Conservation (phyloP, 2,888 invertebrate genomes). For the Andrena fulva region DNA sequence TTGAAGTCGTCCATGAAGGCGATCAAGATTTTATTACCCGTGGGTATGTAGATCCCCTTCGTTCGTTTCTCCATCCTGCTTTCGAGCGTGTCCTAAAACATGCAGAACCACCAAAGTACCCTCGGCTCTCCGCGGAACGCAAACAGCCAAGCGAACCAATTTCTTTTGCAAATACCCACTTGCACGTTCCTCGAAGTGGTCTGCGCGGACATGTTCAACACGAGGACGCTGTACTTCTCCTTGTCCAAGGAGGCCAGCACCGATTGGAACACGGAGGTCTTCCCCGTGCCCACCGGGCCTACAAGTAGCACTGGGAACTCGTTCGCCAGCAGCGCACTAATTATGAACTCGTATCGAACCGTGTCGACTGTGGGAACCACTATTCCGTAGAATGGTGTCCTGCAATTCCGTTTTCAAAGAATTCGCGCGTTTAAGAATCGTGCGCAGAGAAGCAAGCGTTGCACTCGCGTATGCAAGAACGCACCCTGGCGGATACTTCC, state of each 20-base stretch:
- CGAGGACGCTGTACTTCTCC: slow-evolving; percentile 88
- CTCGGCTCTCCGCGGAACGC: not conserved
- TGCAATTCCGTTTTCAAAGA: slow-evolving; percentile 76
- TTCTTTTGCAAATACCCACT: slow-evolving; percentile 60
- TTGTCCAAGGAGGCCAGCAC: slow-evolving; percentile 87
- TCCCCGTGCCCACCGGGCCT: slow-evolving; percentile 95
- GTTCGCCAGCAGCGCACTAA: slow-evolving; percentile 88
- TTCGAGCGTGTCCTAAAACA: slow-evolving; percentile 90
- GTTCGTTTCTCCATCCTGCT: slow-evolving; percentile 95
- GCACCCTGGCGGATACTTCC: slow-evolving; percentile 90
- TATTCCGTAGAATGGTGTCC: slow-evolving; percentile 92
- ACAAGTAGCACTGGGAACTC: slow-evolving; percentile 91
- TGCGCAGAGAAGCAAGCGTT: not conserved
- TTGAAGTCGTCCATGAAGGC: slow-evolving; percentile 97
- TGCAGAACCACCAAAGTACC: not conserved
- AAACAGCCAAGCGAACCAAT: not conserved
- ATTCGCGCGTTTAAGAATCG: not conserved
- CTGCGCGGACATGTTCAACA: slow-evolving; percentile 95
- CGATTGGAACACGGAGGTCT: slow-evolving; percentile 91
- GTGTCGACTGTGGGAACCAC: slow-evolving; percentile 95
- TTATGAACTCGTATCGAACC: slow-evolving; percentile 92
- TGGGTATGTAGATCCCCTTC: slow-evolving; percentile 92
- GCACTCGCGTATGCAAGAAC: slow-evolving; percentile 47
- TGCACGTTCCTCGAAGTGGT: slow-evolving; percentile 92
- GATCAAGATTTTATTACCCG: slow-evolving; percentile 93